These are phyloP conservation scores for Olivierus martensii DNA, from an alignment of 1,140 invertebrate genomes.

Conservation along the genomic window DNA sequence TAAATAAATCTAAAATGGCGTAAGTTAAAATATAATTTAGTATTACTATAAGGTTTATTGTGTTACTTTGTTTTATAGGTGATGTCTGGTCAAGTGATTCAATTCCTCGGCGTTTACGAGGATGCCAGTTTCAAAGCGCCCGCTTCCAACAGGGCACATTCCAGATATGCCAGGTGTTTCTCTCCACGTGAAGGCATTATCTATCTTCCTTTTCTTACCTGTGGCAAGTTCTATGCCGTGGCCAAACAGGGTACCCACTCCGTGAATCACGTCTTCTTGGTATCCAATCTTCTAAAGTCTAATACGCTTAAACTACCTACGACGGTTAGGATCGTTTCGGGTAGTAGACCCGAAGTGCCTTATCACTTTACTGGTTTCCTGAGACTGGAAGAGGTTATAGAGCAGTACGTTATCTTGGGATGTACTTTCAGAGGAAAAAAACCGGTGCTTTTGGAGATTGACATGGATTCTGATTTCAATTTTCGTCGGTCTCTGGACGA, in stretches of 20 bases:
- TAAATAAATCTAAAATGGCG: no score
- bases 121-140: conserved; percentile 4
- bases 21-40: no score
- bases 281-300: conserved; percentile 25
- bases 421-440: conserved; percentile 29
- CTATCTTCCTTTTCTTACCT: conserved; percentile 28
- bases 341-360: conserved; percentile 24
- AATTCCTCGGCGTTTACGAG: conserved; percentile 16
- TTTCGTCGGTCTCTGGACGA: conserved; percentile 7
- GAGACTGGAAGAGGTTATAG: conserved; percentile 25
- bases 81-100: conserved; percentile 8
- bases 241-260: conserved; percentile 24
- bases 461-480: conserved; percentile 27
- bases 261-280: conserved; percentile 28
- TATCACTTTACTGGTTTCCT: conserved; percentile 28
- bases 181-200: conserved; percentile 29
- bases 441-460: conserved; percentile 29
- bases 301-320: conserved; percentile 23
- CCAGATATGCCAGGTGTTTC: conserved; percentile 28
- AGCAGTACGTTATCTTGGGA: conserved; percentile 29
- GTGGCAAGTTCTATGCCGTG: conserved; percentile 30
- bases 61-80: conserved; percentile 2
- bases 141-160: no score
- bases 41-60: no score
- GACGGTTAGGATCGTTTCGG: conserved; percentile 28